Evolutionary conservation across 2,113 vertebrate species (phyloP).

Genomic region (Ailurus styani): DNA sequence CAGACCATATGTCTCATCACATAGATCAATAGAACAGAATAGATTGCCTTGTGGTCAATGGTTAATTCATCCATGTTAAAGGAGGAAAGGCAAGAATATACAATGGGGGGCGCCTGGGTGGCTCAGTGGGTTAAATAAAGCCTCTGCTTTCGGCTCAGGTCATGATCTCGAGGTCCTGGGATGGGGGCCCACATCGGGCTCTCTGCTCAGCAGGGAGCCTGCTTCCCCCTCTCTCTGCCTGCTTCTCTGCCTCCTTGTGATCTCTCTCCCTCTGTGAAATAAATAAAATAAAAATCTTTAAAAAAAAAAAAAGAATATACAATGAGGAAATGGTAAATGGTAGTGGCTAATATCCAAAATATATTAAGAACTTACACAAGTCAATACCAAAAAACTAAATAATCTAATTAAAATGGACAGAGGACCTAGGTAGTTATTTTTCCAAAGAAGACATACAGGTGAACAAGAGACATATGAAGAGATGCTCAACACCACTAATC

Average conservation of each 20-base stretch:
- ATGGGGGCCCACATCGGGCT: too few relatives aligned
- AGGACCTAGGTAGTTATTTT: neutral
- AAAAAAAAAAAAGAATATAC: too few relatives aligned
- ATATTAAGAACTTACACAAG: neutral
- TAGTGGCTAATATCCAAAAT: neutral
- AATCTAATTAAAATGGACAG: neutral
- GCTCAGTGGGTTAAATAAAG: too few relatives aligned
- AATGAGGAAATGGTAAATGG: neutral
- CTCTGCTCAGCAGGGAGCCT: too few relatives aligned
- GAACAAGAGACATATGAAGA: neutral
- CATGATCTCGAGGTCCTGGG: too few relatives aligned
- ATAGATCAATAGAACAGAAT: neutral
- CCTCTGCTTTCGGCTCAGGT: too few relatives aligned
- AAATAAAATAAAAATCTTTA: too few relatives aligned
- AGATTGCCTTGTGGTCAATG: neutral
- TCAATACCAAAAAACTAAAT: neutral
- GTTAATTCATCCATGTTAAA: neutral
- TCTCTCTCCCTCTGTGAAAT: too few relatives aligned
- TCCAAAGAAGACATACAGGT: neutral
- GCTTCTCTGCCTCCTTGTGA: too few relatives aligned
- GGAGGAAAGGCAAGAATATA: neutral
- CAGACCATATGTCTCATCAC: neutral
- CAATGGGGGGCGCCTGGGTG: too few relatives aligned
- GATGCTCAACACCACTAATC: neutral
- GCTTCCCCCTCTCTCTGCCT: too few relatives aligned